Evolutionary conservation across 2,797 vertebrate species (phyloP).

Genomic region (Notamacropus eugenii): DNA sequence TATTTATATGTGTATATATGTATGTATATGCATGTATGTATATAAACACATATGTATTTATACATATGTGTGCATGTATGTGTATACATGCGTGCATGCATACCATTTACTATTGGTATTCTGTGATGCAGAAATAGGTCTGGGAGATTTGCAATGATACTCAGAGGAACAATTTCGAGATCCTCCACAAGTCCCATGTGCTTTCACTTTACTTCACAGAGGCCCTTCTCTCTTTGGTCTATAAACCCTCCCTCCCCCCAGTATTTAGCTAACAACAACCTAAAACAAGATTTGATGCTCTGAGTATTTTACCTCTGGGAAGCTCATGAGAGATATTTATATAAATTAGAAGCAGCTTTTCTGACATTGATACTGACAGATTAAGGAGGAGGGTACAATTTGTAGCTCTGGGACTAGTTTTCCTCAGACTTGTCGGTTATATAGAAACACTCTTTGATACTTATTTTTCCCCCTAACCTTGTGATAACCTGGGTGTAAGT

Average conservation of each 20-base stretch:
- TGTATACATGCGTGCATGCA: too few relatives aligned
- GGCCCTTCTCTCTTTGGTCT: background rate
- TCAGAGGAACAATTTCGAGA: constrained; percentile 58
- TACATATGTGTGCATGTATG: too few relatives aligned
- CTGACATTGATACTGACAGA: constrained; percentile 70
- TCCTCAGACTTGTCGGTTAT: constrained; percentile 44
- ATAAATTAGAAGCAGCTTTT: constrained; percentile 47
- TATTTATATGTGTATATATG: too few relatives aligned
- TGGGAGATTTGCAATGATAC: constrained; percentile 7
- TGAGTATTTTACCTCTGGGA: constrained; percentile 66
- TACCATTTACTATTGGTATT: constrained; percentile 63
- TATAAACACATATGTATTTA: too few relatives aligned
- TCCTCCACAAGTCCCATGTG: constrained; percentile 36
- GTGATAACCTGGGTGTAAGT: constrained; percentile 38
- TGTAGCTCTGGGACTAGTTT: constrained; percentile 55
- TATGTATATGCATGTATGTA: too few relatives aligned
- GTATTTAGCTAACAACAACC: constrained; percentile 3
- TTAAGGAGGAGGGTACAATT: constrained; percentile 57
- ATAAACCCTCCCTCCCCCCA: background rate
- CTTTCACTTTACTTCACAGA: constrained; percentile 67
- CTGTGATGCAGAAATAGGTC: constrained; percentile 59
- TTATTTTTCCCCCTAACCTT: constrained; percentile 47
- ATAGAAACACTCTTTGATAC: background rate
- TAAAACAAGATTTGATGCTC: constrained; percentile 56
- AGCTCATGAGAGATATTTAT: constrained; percentile 48